Percentiles rank a stretch among this genome's conserved stretches.
These are phyloP conservation scores for Eriosoma lanigerum DNA, from an alignment of 1,140 invertebrate species.

Conservation along the genomic window DNA sequence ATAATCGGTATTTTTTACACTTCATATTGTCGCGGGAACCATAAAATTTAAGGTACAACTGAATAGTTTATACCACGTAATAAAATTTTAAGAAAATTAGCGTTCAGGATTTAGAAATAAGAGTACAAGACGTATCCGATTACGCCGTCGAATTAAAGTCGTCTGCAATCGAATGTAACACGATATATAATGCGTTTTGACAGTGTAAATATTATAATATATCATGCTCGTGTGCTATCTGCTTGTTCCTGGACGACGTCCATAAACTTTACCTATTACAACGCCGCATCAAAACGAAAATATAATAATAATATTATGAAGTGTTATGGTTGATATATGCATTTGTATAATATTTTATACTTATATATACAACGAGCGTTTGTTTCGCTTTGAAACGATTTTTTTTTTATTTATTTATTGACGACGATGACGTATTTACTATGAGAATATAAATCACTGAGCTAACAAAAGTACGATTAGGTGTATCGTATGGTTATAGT, in stretches of 20 bases:
- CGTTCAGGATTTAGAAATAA: too few species aligned
- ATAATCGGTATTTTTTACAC: too few species aligned
- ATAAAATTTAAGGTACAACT: too few species aligned
- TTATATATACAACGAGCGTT: neutral
- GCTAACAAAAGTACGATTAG: neutral
- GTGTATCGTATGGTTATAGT: neutral
- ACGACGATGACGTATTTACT: conserved; percentile 34
- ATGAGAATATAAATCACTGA: conserved; percentile 15
- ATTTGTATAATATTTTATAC: too few species aligned
- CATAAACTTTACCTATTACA: neutral
- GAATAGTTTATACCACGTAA: too few species aligned
- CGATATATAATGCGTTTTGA: neutral
- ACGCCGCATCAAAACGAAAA: conserved; percentile 8
- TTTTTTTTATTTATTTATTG: conserved; percentile 13
- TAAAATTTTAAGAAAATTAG: too few species aligned
- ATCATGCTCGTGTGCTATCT: neutral
- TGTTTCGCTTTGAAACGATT: neutral
- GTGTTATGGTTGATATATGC: neutral
- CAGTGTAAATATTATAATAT: neutral
- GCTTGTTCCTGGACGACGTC: neutral
- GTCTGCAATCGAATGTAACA: neutral
- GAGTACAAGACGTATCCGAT: neutral
- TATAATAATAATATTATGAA: neutral
- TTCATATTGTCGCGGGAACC: too few species aligned
- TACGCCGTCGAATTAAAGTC: neutral